Evolutionary conservation across 2,888 invertebrate species (phyloP).

Genomic region (Palloptera scutellata): DNA sequence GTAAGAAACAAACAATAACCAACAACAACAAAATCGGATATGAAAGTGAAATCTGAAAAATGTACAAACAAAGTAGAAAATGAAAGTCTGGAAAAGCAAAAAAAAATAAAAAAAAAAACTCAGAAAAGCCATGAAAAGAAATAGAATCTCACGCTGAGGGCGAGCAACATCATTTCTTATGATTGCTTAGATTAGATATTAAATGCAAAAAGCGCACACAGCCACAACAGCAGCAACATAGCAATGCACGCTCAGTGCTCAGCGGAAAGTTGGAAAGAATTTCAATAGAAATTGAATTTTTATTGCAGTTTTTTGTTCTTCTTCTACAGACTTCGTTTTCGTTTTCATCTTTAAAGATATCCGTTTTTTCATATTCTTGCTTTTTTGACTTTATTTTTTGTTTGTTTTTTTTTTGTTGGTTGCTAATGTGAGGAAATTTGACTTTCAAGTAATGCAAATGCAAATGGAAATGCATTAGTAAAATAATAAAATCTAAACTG

Average conservation of each 20-base stretch:
- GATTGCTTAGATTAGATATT: conserved; percentile 8
- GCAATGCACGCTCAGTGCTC: too few relatives aligned
- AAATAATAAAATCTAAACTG: not conserved
- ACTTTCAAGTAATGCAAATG: not conserved
- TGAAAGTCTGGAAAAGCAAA: not conserved
- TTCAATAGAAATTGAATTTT: conserved; percentile 53
- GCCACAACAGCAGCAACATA: not conserved
- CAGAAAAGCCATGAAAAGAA: not conserved
- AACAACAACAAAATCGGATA: too few relatives aligned
- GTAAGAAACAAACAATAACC: conserved; percentile 66
- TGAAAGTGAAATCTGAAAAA: not conserved
- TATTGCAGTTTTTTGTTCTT: conserved; percentile 47
- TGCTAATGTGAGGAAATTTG: not conserved
- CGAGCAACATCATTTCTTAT: not conserved
- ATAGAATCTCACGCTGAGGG: not conserved
- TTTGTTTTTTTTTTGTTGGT: not conserved
- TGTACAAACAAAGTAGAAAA: too few relatives aligned
- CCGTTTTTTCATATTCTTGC: too few relatives aligned
- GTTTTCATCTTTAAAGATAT: too few relatives aligned
- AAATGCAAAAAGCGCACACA: conserved; percentile 13
- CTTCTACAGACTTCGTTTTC: too few relatives aligned
- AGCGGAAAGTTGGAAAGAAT: not conserved
- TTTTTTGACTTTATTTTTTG: not conserved
- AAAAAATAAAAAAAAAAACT: not conserved
- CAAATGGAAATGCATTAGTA: not conserved